Percentiles rank a stretch among this genome's conserved stretches.
These are phyloP conservation scores for Laticauda colubrina DNA, from an alignment of 2,113 vertebrate genomes.

Conservation along the genomic window DNA sequence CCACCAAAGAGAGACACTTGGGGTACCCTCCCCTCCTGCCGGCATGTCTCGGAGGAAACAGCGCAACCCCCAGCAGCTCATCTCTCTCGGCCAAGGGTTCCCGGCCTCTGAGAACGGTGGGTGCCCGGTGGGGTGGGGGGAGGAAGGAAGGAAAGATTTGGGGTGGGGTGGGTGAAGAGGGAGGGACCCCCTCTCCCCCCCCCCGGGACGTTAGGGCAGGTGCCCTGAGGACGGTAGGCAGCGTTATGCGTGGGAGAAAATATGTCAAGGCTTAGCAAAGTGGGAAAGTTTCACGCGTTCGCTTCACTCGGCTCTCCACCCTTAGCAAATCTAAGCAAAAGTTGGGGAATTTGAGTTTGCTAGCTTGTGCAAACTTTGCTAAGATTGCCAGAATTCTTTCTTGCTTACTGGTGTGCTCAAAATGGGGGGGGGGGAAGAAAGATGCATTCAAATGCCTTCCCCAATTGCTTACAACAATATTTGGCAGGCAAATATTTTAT, in stretches of 20 bases:
- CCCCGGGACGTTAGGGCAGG: conserved; percentile 4
- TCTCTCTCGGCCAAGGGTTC: conserved; percentile 69
- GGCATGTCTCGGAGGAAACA: conserved; percentile 73
- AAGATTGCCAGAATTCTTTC: not conserved
- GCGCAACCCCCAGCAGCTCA: conserved; percentile 70
- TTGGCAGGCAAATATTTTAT: no score
- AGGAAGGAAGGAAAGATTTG: not conserved
- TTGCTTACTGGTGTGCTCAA: not conserved
- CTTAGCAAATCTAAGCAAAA: not conserved
- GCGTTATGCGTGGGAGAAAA: not conserved
- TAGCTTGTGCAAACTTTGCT: not conserved
- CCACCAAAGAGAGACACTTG: conserved; percentile 34
- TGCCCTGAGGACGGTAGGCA: conserved; percentile 18
- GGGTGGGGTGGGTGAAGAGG: not conserved
- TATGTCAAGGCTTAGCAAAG: not conserved
- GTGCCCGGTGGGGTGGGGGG: conserved; percentile 34
- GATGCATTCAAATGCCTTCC: no score
- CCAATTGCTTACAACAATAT: no score
- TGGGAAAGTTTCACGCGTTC: not conserved
- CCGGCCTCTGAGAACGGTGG: conserved; percentile 68
- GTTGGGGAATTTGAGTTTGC: not conserved
- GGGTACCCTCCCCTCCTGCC: conserved; percentile 30
- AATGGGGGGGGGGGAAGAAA: no score
- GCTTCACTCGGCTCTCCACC: not conserved
- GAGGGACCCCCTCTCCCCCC: no score